These are phyloP conservation scores for Macaria liturata DNA, from an alignment of 2,888 invertebrate genomes.

Conservation along the genomic window DNA sequence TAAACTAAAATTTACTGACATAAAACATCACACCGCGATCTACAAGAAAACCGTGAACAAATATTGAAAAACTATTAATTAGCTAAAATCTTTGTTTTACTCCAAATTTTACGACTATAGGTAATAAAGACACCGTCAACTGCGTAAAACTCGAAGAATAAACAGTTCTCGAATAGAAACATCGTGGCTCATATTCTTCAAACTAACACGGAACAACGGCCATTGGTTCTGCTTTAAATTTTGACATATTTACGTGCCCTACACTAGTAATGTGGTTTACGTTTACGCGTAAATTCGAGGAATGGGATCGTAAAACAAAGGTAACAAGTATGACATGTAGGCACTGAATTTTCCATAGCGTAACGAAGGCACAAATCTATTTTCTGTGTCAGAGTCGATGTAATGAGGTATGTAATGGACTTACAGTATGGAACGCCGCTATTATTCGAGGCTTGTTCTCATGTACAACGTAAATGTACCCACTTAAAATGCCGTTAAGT, in stretches of 20 bases:
- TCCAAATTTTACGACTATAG: slow-evolving; percentile 69
- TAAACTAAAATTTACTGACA: too few species aligned
- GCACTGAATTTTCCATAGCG: slow-evolving; percentile 24
- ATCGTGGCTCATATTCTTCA: slow-evolving; percentile 68
- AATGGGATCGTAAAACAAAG: slow-evolving; percentile 51
- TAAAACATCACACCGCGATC: slow-evolving; percentile 36
- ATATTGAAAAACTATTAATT: slow-evolving; percentile 73
- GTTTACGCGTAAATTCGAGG: slow-evolving; percentile 51
- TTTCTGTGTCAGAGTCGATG: slow-evolving; percentile 31
- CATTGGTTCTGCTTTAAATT: slow-evolving; percentile 59
- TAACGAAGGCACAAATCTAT: slow-evolving; percentile 30
- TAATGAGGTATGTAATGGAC: slow-evolving; percentile 31
- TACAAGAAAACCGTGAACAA: slow-evolving; percentile 73
- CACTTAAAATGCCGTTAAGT: slow-evolving; percentile 48
- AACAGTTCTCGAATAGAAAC: slow-evolving; percentile 53
- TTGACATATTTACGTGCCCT: slow-evolving; percentile 58
- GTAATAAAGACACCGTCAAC: slow-evolving; percentile 79
- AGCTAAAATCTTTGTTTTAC: slow-evolving; percentile 72
- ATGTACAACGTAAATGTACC: slow-evolving; percentile 39
- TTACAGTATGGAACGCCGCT: slow-evolving; percentile 26
- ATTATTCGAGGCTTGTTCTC: slow-evolving; percentile 41
- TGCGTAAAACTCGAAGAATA: slow-evolving; percentile 67
- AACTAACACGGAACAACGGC: slow-evolving; percentile 55
- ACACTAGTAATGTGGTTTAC: slow-evolving; percentile 53
- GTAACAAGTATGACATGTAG: slow-evolving; percentile 22